phyloP scores from a whole-genome alignment of 2,888 invertebrate species.

The Hermaeophaga mercurialis region DNA sequence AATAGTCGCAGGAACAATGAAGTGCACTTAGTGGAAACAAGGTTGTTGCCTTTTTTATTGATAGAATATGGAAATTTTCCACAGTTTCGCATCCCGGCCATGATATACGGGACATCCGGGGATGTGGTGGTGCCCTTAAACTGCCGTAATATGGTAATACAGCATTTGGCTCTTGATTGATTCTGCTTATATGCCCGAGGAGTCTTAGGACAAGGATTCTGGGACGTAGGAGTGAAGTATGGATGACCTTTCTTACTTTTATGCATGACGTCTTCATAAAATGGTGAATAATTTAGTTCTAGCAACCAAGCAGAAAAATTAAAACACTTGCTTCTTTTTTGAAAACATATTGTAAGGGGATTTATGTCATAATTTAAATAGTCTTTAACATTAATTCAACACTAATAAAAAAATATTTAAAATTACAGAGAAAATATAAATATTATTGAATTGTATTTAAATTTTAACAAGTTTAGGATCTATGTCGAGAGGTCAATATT shows the following conservation, averaged over 20 bases:
- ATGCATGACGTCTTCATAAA: neutral
- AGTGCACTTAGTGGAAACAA: constrained; percentile 17
- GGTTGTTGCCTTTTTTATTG: constrained; percentile 15
- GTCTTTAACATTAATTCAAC: too few relatives aligned
- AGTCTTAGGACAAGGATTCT: constrained; percentile 1
- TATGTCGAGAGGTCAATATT: too few relatives aligned
- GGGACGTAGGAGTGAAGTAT: neutral
- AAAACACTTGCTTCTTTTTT: too few relatives aligned
- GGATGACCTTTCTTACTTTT: neutral
- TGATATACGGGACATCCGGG: constrained; percentile 8
- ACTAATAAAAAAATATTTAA: too few relatives aligned
- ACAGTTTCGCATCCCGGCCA: constrained; percentile 1
- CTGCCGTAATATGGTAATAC: constrained; percentile 15
- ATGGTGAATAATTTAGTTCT: too few relatives aligned
- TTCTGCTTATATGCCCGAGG: constrained; percentile 1
- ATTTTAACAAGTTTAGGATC: too few relatives aligned
- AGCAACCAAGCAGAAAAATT: too few relatives aligned
- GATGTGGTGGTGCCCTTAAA: neutral
- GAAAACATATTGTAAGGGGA: too few relatives aligned
- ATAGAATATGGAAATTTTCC: constrained; percentile 10
- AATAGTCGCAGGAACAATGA: constrained; percentile 10
- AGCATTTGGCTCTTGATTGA: constrained; percentile 11
- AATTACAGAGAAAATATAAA: too few relatives aligned
- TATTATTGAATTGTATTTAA: too few relatives aligned
- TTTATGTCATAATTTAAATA: too few relatives aligned